A percentile compares a stretch with the other conserved stretches of the same genome.
phyloP scores from a whole-genome alignment of 1,140 invertebrate species.

The Diorhabda sublineata region DNA sequence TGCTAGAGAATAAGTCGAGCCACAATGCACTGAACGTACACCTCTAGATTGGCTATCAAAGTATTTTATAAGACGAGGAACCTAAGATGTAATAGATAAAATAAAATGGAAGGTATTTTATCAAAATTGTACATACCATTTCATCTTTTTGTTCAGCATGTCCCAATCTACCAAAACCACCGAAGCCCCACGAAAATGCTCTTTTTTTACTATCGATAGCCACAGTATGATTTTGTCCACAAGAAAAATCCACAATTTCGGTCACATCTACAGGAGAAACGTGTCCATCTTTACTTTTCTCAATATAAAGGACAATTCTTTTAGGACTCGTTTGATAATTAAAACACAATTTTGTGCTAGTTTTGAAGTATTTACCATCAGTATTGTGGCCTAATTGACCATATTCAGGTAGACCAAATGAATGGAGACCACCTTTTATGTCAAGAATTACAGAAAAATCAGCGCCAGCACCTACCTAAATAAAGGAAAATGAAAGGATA shows the following conservation, averaged over 20 bases:
- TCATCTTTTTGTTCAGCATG: conserved; percentile 91
- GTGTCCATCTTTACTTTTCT: conserved; percentile 84
- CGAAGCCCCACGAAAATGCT: conserved; percentile 91
- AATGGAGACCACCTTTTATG: conserved; percentile 81
- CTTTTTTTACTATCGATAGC: conserved; percentile 83
- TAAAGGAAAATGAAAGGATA: neutral
- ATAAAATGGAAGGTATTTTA: no score
- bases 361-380: conserved; percentile 90
- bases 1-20: conserved; percentile 80
- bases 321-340: conserved; percentile 82
- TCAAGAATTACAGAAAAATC: conserved; percentile 91
- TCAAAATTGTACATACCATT: conserved; percentile 40
- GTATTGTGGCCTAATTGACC: conserved; percentile 90
- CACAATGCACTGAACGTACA: conserved; percentile 73
- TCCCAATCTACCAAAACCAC: conserved; percentile 86
- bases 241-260: conserved; percentile 83
- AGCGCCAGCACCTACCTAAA: conserved; percentile 81
- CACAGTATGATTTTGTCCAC: conserved; percentile 87
- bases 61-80: conserved; percentile 85
- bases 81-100: conserved; percentile 46
- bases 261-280: conserved; percentile 78
- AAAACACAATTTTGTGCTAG: conserved; percentile 80
- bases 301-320: conserved; percentile 79
- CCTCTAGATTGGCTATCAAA: conserved; percentile 81
- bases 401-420: conserved; percentile 89